Conservation (phyloP, 1,140 invertebrate genomes). For the Bombyx mori region ASM3026992v2 NC_085121.1:10645001-10645500, state of each 20-base stretch:
- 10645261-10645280: not conserved
- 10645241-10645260: not conserved
- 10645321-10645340: slow-evolving; percentile 80
- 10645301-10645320: slow-evolving; percentile 79
- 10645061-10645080: too few relatives aligned
- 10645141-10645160: too few relatives aligned
- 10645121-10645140: too few relatives aligned
- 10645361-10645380: slow-evolving; percentile 88
- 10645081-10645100: too few relatives aligned
- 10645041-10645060: too few relatives aligned
- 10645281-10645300: not conserved
- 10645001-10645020: too few relatives aligned
- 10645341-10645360: slow-evolving; percentile 97
- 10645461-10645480: slow-evolving; percentile 3
- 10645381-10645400: slow-evolving; percentile 88
- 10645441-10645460: slow-evolving; percentile 93
- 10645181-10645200: not conserved
- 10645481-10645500: slow-evolving; percentile 5
- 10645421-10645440: slow-evolving; percentile 97
- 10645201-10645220: not conserved
- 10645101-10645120: too few relatives aligned
- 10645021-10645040: too few relatives aligned
- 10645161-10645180: too few relatives aligned
- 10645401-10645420: slow-evolving; percentile 89
- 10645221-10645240: not conserved